Base-by-base conservation (phyloP, 2,113 vertebrate genomes). In the Bagarius yarrelli region DNA sequence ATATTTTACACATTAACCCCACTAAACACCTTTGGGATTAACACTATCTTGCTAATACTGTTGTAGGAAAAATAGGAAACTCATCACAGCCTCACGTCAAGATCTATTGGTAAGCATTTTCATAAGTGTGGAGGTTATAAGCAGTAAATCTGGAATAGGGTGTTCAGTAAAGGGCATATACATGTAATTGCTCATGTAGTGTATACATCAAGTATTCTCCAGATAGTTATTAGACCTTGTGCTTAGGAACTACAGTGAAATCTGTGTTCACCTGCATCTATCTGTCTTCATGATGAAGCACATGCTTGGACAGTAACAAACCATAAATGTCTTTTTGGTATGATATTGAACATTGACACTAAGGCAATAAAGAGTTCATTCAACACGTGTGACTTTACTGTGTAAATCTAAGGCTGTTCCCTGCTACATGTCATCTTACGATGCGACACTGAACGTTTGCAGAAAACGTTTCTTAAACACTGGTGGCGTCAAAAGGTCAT, bases 271-370 rank as follows among this genome's bases (percentile, higher is more conserved):
- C 4, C 34, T 44, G 14, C 18, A 11, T 59, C 13, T 19, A 19
- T 76, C n/a, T 47, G 27, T 77, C 60, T 23, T 32, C 19, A 32
- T 34, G 60, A 27, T 21, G 44, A 34, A 63, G 25, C 19, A 64
- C 9, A 23, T 50, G 75, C 59, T 63, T 61, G 52, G 40, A 71
- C 67, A 71, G 8, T 27, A 76, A 76, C 74, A 64, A 21, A 52
- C 44, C 36, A 64, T 78, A 78, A 64, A 78, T 64, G 60, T 78
- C 60, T 21, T 27, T 64, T 78, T 32, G 30, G n/a, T 63, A 53
- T 64, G 44, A 78, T 52, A 64, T 30, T 64, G 13, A 78, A 53
- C 59, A 63, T 77, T 8, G 40, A 30, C 23, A 27, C n/a, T 69
- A 52, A 52, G 8, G 44, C 44, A 71, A 9, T 70, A 27, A 47